Percentiles rank a stretch among this genome's conserved stretches.
These are phyloP conservation scores for Aricia agestis DNA, from an alignment of 1,140 invertebrate genomes.

Conservation along the genomic window DNA sequence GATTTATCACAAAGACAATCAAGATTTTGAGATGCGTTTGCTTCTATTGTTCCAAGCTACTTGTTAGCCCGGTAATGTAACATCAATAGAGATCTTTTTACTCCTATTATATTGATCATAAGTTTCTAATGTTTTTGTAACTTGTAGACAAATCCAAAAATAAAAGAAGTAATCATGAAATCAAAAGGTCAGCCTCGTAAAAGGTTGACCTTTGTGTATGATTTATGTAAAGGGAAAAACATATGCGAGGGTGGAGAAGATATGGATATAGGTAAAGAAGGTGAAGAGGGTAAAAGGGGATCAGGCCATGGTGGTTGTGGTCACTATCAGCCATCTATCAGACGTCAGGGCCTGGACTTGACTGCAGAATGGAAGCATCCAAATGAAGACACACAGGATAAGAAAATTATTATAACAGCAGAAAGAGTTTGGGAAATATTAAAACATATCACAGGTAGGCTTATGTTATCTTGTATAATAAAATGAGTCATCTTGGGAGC, in stretches of 20 bases:
- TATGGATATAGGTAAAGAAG: slow-evolving; percentile 92
- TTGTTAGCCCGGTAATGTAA: slow-evolving; percentile 90
- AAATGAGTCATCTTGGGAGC: neutral
- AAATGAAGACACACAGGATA: slow-evolving; percentile 98
- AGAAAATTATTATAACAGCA: slow-evolving; percentile 94
- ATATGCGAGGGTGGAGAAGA: slow-evolving; percentile 99
- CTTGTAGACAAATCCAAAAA: slow-evolving; percentile 92
- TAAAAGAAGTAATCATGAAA: slow-evolving; percentile 98
- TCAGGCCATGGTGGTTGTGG: slow-evolving; percentile 96
- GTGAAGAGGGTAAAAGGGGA: slow-evolving; percentile 83
- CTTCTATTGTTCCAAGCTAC: slow-evolving; percentile 97
- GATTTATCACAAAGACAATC: slow-evolving; percentile 97
- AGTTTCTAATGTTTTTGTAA: slow-evolving; percentile 13
- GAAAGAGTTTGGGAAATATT: slow-evolving; percentile 98
- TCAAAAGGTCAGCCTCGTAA: slow-evolving; percentile 98
- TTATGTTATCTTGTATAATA: neutral
- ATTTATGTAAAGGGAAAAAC: slow-evolving; percentile 98
- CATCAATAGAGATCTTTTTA: slow-evolving; percentile 27
- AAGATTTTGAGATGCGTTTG: slow-evolving; percentile 98
- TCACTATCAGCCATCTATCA: slow-evolving; percentile 95
- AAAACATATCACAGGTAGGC: slow-evolving; percentile 89
- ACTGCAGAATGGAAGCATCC: slow-evolving; percentile 98
- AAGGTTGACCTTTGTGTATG: slow-evolving; percentile 96
- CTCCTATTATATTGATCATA: neutral
- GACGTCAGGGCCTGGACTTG: slow-evolving; percentile 92